A percentile compares a stretch with the other conserved stretches of the same genome.
Conservation (phyloP, 2,113 vertebrate genomes). For the Seriola aureovittata region DNA sequence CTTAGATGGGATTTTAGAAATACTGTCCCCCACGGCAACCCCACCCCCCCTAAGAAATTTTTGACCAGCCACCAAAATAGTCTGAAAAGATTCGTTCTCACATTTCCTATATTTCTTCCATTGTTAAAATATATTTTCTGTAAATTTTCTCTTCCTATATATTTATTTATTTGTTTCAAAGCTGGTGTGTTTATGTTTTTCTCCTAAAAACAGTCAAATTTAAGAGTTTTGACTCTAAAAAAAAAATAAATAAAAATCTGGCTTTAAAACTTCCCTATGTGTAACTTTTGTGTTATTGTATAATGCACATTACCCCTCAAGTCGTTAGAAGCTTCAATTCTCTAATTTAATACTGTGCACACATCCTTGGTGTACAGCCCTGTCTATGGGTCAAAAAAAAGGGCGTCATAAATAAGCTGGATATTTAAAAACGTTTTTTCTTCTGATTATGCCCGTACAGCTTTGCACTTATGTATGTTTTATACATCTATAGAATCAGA, state of each 20-base stretch:
- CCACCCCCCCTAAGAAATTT: background rate
- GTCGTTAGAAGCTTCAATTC: background rate
- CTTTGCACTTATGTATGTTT: background rate
- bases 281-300: background rate
- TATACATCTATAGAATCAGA: background rate
- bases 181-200: background rate
- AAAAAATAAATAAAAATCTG: slow-evolving; percentile 5
- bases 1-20: background rate
- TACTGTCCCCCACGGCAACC: background rate
- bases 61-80: background rate
- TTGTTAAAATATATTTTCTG: background rate
- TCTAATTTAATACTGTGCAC: background rate
- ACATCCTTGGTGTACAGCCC: background rate
- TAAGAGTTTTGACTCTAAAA: background rate
- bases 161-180: background rate
- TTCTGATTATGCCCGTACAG: background rate
- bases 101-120: background rate
- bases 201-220: background rate
- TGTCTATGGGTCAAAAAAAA: background rate
- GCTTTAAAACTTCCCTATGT: background rate
- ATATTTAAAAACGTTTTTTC: background rate
- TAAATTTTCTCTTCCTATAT: background rate
- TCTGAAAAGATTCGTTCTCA: background rate
- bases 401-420: background rate
- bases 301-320: background rate